Conservation (phyloP, 2,888 invertebrate species). For the Apamea crenata region DNA sequence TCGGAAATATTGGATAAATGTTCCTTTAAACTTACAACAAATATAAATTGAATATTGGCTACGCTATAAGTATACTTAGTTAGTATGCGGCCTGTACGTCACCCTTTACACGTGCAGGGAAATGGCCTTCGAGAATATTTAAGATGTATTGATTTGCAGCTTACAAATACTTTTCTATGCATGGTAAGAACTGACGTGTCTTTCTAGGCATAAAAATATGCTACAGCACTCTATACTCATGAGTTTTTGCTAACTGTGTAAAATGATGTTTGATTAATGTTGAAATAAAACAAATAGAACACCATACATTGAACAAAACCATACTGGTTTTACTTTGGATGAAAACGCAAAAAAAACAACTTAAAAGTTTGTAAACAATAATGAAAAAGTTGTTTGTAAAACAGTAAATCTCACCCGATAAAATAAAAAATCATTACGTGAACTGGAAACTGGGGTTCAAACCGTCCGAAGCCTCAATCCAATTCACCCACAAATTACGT, state of each 20-base stretch:
- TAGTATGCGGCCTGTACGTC: slow-evolving; percentile 22
- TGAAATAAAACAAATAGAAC: not conserved
- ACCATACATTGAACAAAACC: no score
- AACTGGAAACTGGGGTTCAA: slow-evolving; percentile 74
- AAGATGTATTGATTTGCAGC: slow-evolving; percentile 47
- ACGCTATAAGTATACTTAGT: not conserved
- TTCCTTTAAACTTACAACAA: slow-evolving; percentile 71
- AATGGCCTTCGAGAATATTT: slow-evolving; percentile 40
- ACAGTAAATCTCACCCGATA: slow-evolving; percentile 50
- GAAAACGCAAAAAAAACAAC: not conserved
- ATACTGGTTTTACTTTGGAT: not conserved
- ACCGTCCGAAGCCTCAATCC: slow-evolving; percentile 78
- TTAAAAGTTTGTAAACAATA: slow-evolving; percentile 11
- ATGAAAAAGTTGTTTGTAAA: slow-evolving; percentile 20
- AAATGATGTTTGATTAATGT: not conserved
- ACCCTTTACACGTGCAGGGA: slow-evolving; percentile 38
- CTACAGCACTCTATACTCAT: not conserved
- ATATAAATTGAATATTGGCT: slow-evolving; percentile 54
- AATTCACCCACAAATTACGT: slow-evolving; percentile 86
- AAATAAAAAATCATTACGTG: slow-evolving; percentile 36
- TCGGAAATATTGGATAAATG: slow-evolving; percentile 81
- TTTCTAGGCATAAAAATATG: not conserved
- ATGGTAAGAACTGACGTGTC: not conserved
- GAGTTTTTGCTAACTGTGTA: not conserved
- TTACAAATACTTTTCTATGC: slow-evolving; percentile 17